Percentiles rank a stretch among this genome's conserved stretches.
Evolutionary conservation across 2,113 vertebrate genomes (phyloP).

Genomic region (Trichechus manatus): DNA sequence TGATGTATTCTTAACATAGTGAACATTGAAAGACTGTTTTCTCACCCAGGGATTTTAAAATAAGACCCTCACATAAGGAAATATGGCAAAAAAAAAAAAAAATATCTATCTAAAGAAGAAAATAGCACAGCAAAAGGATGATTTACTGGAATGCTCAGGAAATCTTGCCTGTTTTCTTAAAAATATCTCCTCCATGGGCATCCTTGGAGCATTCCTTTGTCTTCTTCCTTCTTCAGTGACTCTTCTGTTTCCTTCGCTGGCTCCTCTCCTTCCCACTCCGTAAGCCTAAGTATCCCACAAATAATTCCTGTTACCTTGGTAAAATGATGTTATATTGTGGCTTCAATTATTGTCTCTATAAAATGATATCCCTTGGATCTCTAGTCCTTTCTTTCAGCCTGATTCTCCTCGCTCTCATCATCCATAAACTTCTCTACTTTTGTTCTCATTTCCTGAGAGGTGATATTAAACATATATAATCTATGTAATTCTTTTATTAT

Average conservation of each 20-base stretch:
- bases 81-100: neutral
- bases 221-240: neutral
- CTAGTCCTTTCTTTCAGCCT: neutral
- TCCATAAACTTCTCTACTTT: neutral
- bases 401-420: neutral
- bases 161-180: neutral
- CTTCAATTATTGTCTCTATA: slow-evolving; percentile 2
- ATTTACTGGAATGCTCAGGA: neutral
- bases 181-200: neutral
- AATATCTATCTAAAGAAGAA: neutral
- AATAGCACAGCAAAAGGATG: neutral
- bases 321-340: neutral
- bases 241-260: neutral
- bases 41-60: slow-evolving; percentile 71
- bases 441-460: slow-evolving; percentile 7
- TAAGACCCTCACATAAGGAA: slow-evolving; percentile 63
- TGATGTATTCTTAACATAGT: slow-evolving; percentile 55
- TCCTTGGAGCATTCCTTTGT: neutral
- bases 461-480: neutral
- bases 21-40: slow-evolving; percentile 44
- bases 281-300: neutral
- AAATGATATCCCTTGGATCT: neutral
- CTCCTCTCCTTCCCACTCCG: neutral
- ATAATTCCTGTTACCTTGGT: neutral
- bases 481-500: neutral